Evolutionary conservation across 2,113 vertebrate species (phyloP).

Genomic region (Gulo gulo): DNA sequence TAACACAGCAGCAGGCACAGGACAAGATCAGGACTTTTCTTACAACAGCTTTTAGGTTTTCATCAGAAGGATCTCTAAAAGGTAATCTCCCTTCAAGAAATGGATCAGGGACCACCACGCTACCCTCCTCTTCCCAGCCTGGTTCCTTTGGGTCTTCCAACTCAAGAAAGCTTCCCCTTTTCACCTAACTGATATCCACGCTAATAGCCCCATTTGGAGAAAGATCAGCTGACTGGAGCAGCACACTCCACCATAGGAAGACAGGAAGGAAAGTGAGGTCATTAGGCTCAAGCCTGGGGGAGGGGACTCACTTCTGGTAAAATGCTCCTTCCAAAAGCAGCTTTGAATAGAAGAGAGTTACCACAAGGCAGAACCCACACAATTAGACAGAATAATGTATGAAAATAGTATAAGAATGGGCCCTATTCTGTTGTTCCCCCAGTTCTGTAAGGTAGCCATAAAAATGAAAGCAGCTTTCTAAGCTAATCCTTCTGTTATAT

Average conservation of each 20-base stretch:
- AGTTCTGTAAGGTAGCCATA: slow-evolving; percentile 39
- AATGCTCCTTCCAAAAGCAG: slow-evolving; percentile 63
- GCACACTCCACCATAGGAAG: slow-evolving; percentile 67
- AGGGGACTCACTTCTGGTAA: slow-evolving; percentile 72
- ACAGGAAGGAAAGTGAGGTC: slow-evolving; percentile 80
- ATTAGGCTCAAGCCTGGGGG: slow-evolving; percentile 65
- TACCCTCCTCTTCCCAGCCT: not conserved
- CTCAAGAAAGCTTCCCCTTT: slow-evolving; percentile 41
- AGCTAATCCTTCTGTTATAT: slow-evolving; percentile 41
- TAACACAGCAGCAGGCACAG: not conserved
- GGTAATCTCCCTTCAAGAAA: not conserved
- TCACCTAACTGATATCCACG: slow-evolving; percentile 28
- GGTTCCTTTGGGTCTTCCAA: not conserved
- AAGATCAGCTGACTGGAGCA: slow-evolving; percentile 58
- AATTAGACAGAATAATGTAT: slow-evolving; percentile 39
- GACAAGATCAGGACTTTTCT: slow-evolving; percentile 25
- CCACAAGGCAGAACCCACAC: slow-evolving; percentile 25
- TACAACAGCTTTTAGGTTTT: not conserved
- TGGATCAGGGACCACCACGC: not conserved
- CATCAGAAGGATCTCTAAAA: slow-evolving; percentile 45
- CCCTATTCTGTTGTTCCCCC: slow-evolving; percentile 5
- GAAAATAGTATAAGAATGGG: slow-evolving; percentile 44
- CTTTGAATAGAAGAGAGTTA: slow-evolving; percentile 60
- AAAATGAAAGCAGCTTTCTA: slow-evolving; percentile 50
- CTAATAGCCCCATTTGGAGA: slow-evolving; percentile 30